Base-by-base conservation (phyloP, 2,888 invertebrate species). In the Pteria penguin region DNA sequence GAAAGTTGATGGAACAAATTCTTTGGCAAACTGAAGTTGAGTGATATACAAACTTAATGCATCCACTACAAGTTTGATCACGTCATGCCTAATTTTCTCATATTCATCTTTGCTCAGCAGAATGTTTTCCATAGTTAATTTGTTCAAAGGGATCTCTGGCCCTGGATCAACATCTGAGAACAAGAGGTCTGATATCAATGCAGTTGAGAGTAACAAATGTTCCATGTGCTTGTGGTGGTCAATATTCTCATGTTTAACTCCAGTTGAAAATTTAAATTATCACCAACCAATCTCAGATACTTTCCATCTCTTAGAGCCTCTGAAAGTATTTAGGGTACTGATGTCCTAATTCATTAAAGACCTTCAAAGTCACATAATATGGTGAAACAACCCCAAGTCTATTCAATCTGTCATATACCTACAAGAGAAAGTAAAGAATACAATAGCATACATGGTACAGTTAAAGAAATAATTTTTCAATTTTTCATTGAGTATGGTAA, bases 101-200 rank as follows among this genome's bases (percentile, higher is more conserved):
- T 62, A 71, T 24, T 71, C 71, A 14, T 62, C 26, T 27, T 27
- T n/a, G 26, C 22, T 45, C 14, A 62, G 52, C 11, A 71, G 54
- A 2, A 62, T 14, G 24, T 26, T 8, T 2, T 67, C 67, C n/a
- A 14, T 52, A 14, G 27, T 55, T 29, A 67, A 29, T 27, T 65
- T n/a, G 8, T 65, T n/a, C 2, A 65, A 14, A 18, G 65, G 36
- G 14, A 65, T 22, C 32, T 65, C 22, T 22, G 65, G 36, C 14
- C 22, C 36, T 22, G 18, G 8, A 2, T 33, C 4, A 18, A 31
- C 24, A 11, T 32, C 36, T 27, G 22, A 5, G 32, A 65, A 65
- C 18, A 31, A 18, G 1, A n/a, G 36, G 2, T 61, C 61, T 26
- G 61, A 61, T 11, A 61, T 29, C 18, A 61, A 27, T 18, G 61